Percentiles rank a stretch among this genome's conserved stretches.
These are phyloP conservation scores for Dermatophagoides farinae DNA, from an alignment of 1,140 invertebrate species.

Conservation along the genomic window DNA sequence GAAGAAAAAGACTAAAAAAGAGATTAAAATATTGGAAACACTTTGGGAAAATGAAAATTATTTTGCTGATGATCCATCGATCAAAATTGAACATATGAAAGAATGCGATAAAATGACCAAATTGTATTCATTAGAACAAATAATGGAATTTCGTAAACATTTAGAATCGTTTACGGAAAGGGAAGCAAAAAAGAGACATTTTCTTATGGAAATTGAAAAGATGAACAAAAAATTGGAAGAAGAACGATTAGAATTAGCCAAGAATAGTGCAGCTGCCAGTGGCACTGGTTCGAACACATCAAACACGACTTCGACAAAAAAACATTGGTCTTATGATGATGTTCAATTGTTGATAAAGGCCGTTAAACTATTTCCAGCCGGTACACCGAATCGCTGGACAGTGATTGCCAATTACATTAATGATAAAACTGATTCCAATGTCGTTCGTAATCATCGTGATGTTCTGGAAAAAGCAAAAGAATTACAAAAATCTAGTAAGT, in stretches of 20 bases:
- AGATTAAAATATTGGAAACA: slow-evolving; percentile 62
- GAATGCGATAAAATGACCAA: slow-evolving; percentile 76
- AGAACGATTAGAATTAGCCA: slow-evolving; percentile 34
- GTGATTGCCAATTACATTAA: slow-evolving; percentile 88
- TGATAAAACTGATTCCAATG: slow-evolving; percentile 45
- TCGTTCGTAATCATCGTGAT: slow-evolving; percentile 51
- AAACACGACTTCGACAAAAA: slow-evolving; percentile 12
- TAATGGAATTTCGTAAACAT: slow-evolving; percentile 13
- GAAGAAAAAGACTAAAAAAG: slow-evolving; percentile 60
- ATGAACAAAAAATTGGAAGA: slow-evolving; percentile 49
- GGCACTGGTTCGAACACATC: slow-evolving; percentile 3
- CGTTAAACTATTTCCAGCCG: slow-evolving; percentile 85
- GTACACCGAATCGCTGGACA: slow-evolving; percentile 82
- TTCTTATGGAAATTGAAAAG: slow-evolving; percentile 35
- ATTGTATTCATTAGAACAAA: slow-evolving; percentile 34
- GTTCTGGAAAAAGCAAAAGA: slow-evolving; percentile 88
- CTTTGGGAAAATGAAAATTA: slow-evolving; percentile 58
- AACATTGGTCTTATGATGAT: slow-evolving; percentile 55
- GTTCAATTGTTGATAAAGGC: slow-evolving; percentile 77
- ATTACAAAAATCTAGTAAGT: slow-evolving; percentile 53
- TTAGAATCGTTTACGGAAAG: slow-evolving; percentile 47
- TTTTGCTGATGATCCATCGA: slow-evolving; percentile 46
- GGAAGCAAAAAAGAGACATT: slow-evolving; percentile 29
- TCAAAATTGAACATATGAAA: slow-evolving; percentile 60
- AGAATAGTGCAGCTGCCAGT: background rate